These are phyloP conservation scores for Scaptomyza polygonia DNA, from an alignment of 2,888 invertebrate species.

Conservation along the genomic window DNA sequence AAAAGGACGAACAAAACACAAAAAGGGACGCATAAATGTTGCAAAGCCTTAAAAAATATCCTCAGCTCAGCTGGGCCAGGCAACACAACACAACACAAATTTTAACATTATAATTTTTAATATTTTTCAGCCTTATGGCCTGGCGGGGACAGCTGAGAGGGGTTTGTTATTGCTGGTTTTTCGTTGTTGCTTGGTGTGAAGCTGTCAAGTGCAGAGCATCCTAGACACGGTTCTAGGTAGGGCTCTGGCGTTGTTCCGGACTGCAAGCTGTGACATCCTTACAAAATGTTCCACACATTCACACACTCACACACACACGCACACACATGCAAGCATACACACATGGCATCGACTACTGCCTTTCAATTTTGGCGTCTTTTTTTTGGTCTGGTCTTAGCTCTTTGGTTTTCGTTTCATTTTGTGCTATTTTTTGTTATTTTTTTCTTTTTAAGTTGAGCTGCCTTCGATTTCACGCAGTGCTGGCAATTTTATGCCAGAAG, in stretches of 20 bases:
- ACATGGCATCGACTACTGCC: conserved; percentile 41
- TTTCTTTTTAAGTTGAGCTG: conserved; percentile 56
- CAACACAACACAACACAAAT: conserved; percentile 73
- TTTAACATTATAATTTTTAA: conserved; percentile 78
- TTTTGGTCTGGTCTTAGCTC: conserved; percentile 72
- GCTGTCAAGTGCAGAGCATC: conserved; percentile 73
- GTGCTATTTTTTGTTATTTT: conserved; percentile 7
- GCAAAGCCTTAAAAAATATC: conserved; percentile 56
- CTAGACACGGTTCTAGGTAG: conserved; percentile 61
- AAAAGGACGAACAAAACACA: conserved; percentile 32
- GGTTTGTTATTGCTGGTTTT: too few species aligned
- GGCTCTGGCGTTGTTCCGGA: conserved; percentile 56
- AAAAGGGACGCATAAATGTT: conserved; percentile 26
- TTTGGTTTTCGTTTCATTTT: conserved; percentile 66
- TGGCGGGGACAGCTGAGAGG: conserved; percentile 29
- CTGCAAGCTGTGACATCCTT: conserved; percentile 74
- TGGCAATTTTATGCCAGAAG: conserved; percentile 71
- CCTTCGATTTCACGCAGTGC: conserved; percentile 79
- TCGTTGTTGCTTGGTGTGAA: conserved; percentile 62
- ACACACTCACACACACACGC: conserved; percentile 1
- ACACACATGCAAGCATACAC: conserved; percentile 9
- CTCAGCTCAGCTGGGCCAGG: conserved; percentile 48
- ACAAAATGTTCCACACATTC: conserved; percentile 53
- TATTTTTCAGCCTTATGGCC: conserved; percentile 71
- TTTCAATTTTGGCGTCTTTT: conserved; percentile 74